Conservation (phyloP, 2,113 vertebrate genomes). For the Salminus brasiliensis region DNA sequence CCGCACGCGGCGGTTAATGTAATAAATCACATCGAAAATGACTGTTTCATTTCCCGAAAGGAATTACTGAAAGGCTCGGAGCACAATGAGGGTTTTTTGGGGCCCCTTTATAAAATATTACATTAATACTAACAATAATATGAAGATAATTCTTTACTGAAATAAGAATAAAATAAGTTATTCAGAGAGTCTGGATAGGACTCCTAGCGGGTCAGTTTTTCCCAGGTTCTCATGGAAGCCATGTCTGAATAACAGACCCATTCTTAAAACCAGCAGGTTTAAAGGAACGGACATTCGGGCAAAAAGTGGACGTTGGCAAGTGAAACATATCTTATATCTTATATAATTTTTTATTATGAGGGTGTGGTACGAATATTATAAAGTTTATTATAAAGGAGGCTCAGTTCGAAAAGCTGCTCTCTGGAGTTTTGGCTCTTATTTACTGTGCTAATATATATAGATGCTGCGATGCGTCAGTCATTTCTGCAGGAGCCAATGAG, state of each 20-base stretch:
- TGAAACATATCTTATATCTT: too few species aligned
- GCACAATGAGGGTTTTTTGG: not conserved
- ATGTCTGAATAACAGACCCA: not conserved
- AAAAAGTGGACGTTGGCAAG: too few species aligned
- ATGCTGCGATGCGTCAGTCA: too few species aligned
- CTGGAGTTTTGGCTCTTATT: too few species aligned
- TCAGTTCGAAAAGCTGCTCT: too few species aligned
- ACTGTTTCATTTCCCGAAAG: not conserved
- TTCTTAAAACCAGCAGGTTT: not conserved
- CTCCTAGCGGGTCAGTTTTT: not conserved
- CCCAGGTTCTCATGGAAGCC: not conserved
- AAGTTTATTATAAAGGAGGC: too few species aligned
- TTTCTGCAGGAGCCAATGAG: too few species aligned
- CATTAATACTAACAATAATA: not conserved
- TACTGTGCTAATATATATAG: too few species aligned
- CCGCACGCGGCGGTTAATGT: not conserved
- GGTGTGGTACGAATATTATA: too few species aligned
- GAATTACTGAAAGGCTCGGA: not conserved
- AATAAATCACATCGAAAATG: not conserved
- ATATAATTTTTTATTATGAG: too few species aligned
- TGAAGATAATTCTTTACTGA: not conserved
- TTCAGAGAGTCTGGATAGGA: not conserved
- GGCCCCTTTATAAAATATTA: not conserved
- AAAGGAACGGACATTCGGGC: too few species aligned
- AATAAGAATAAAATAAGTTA: not conserved